Base-by-base conservation (phyloP, 2,113 vertebrate species). In the Poeciliopsis turrubarensis region DNA sequence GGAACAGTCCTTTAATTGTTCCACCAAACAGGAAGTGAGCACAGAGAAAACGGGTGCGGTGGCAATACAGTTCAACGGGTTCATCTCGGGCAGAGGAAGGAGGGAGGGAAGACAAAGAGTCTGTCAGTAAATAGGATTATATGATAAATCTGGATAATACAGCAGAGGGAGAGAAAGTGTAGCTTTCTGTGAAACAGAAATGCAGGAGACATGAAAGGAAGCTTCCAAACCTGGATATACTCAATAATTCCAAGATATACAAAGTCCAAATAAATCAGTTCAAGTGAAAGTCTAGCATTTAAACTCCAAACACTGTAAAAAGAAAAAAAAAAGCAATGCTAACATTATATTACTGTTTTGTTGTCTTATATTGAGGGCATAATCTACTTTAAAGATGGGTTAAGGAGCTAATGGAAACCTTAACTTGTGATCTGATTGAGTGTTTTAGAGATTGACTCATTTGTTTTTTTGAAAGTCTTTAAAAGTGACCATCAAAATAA, bases 11-110 rank as follows among this genome's bases (percentile, higher is more conserved):
- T 74, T 73, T 91, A 87, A 91, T 86, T 89, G 90, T 91, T 90
- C 73, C 75, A 85, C 75, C 70, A 88, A 91, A 93, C 90, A 93
- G 93, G 92, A 94, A 92, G 89, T 91, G 86, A 90, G 87, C 62
- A 78, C 65, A 78, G 79, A 87, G 79, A 84, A 57, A 57, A 81
- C 74, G 87, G 78, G 83, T 66, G 82, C 60, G 78, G 85, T 44
- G 72, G 57, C 54, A 79, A 83, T 70, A 71, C 65, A 63, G 87
- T 92, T 92, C 86, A 92, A 19, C 29, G 85, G 60, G 88, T 91
- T 89, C 89, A 75, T 41, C 60, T 73, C 69, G 78, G 77, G 67
- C 80, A 74, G 72, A 68, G 73, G 63, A 72, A 68, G 70, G 78
- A 66, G 72, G 32, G 26, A 83, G 30, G 68, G 63, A 70, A 68